Percentiles rank a stretch among this genome's conserved stretches.
Evolutionary conservation across 2,888 invertebrate genomes (phyloP).

Genomic region (Gibbula magus): DNA sequence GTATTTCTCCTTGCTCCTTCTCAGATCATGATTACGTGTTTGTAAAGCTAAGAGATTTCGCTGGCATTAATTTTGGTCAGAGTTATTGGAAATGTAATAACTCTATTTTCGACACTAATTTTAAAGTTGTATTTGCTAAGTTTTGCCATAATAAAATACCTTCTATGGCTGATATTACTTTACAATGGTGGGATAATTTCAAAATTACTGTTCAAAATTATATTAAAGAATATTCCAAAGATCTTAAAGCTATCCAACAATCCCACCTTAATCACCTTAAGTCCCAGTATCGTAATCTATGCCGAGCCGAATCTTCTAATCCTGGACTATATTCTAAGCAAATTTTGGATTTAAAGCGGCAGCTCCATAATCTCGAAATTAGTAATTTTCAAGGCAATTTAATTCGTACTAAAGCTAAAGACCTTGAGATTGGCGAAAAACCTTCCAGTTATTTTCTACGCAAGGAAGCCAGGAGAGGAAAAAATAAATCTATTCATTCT

Average conservation of each 20-base stretch:
- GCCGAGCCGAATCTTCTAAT: not conserved
- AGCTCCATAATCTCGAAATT: not conserved
- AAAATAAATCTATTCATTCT: constrained; percentile 8
- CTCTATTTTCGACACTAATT: not conserved
- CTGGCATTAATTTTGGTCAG: not conserved
- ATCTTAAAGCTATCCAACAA: not conserved
- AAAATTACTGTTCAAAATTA: not conserved
- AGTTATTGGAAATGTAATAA: constrained; percentile 4
- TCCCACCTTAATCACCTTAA: not conserved
- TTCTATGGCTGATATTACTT: not conserved
- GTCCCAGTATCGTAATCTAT: not conserved
- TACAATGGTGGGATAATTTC: not conserved
- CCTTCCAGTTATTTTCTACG: constrained; percentile 28
- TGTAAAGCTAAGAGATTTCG: not conserved
- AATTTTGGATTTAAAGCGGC: not conserved
- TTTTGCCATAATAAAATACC: not conserved
- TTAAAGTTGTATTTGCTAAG: not conserved
- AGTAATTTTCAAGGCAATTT: not conserved
- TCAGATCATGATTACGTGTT: not conserved
- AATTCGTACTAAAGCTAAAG: constrained; percentile 24
- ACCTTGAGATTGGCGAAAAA: constrained; percentile 11
- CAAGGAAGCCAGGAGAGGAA: constrained; percentile 7
- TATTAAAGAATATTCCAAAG: not conserved
- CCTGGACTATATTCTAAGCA: not conserved
- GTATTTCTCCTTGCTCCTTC: too few species aligned